Evolutionary conservation across 2,797 vertebrate species (phyloP), one percentile per base, ranked within the genome.

Genomic region (Tenualosa thibaudeaui): DNA sequence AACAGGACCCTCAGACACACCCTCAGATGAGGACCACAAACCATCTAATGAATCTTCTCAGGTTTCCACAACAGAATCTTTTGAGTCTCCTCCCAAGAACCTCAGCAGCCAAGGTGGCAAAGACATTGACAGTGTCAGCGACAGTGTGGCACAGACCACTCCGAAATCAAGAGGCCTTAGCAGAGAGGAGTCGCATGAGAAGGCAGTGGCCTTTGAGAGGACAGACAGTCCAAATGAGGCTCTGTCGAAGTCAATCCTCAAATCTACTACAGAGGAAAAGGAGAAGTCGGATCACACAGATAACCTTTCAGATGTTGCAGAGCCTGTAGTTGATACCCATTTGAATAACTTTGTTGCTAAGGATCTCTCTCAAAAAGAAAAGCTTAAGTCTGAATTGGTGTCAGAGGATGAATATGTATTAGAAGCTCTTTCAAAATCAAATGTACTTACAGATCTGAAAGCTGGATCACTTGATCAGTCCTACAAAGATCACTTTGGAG

Each of bases 41-140:
- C 90, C 93, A 68, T 90, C 93, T 58, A 92, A 92, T 82, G 92
- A 92, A 51, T 89, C 92, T 37, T 91, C 91, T 82, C 90, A 91
- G 43, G 93, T 92, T 58, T 92, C 93, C 1, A 92, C 93, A 22
- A 90, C 92, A 1, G 92, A 94, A 56, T 95, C 93, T 65, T 93
- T 94, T 19, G 56, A 85, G 12, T 81, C 85, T 58, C 92, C 92
- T 83, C 93, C 93, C 43, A 88, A 94, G 88, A 91, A 92, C 75
- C 86, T 85, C 3, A 58, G 88, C 31, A 10, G 87, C 5, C 85
- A 87, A 85, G 85, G 86, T 86, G 65, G 86, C 53, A 15, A 87
- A 82, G 90, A 90, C 86, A 86, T 81, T 0, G 84, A 82, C 19
- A 46, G 46, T 1, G 31, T 31, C 46, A 46, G 7, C 3, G 46